Percentiles rank a stretch among this genome's conserved stretches.
These are phyloP conservation scores for Mya arenaria DNA, from an alignment of 1,140 invertebrate species.

Conservation along the genomic window DNA sequence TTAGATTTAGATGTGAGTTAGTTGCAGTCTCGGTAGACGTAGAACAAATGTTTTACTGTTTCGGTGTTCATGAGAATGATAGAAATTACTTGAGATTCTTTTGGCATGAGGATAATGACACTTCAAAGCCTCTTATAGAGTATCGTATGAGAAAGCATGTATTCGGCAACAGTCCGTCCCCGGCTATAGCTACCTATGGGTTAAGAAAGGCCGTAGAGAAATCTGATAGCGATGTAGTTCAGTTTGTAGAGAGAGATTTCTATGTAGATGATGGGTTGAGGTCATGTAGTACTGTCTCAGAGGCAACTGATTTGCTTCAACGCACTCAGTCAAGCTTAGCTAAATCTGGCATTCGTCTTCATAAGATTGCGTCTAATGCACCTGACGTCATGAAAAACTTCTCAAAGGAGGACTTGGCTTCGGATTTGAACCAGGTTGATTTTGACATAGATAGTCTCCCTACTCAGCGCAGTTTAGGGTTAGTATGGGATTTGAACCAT, in stretches of 20 bases:
- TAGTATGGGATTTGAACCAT: constrained; percentile 56
- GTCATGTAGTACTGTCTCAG: constrained; percentile 11
- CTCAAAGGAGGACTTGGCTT: constrained; percentile 53
- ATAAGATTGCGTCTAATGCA: constrained; percentile 54
- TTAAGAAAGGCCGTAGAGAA: constrained; percentile 24
- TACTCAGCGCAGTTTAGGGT: constrained; percentile 54
- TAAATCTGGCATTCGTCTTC: constrained; percentile 37
- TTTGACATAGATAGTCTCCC: constrained; percentile 22
- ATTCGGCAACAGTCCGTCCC: constrained; percentile 55
- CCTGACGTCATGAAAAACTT: constrained; percentile 51
- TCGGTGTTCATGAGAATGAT: constrained; percentile 10
- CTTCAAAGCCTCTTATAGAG: constrained; percentile 28
- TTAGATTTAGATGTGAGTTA: constrained; percentile 38
- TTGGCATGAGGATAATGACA: constrained; percentile 17
- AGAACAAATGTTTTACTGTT: constrained; percentile 53
- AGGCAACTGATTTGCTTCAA: constrained; percentile 35
- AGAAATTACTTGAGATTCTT: constrained; percentile 47
- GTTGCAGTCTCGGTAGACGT: constrained; percentile 39
- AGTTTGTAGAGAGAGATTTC: constrained; percentile 55
- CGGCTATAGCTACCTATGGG: constrained; percentile 45
- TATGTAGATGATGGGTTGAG: constrained; percentile 51
- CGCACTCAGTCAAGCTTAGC: constrained; percentile 32
- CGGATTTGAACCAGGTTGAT: constrained; percentile 57
- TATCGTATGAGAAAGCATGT: constrained; percentile 53
- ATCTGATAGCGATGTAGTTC: constrained; percentile 21